Base-by-base conservation (phyloP, 2,797 vertebrate species). In the Nyctibius grandis region DNA sequence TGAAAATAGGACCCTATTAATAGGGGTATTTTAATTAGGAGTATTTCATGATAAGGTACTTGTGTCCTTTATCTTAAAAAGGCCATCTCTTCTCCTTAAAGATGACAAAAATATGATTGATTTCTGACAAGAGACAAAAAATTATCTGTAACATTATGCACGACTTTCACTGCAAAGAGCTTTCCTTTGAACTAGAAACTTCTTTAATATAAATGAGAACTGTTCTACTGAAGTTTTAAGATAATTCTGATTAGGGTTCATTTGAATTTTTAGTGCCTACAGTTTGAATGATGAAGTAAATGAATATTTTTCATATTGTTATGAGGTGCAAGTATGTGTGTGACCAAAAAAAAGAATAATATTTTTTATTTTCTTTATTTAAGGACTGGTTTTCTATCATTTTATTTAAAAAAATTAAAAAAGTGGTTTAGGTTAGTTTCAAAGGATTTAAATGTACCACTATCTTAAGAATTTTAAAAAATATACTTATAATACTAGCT, bases 131-230 rank as follows among this genome's bases (percentile, higher is more conserved):
- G 18, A 68, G 28, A 25, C 21, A 89, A 88, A 48, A 84, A 36
- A 63, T 9, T 5, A 44, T 44, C 60, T 29, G 22, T 53, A 87
- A 34, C 8, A 36, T 88, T 91, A 70, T 56, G 9, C 26, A 67
- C 84, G 31, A 57, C 18, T 94, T 88, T 73, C 22, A 72, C 77
- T 82, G 42, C n/a, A 40, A 76, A 90, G 59, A 74, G 28, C 87
- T 94, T 97, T 88, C 16, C 59, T 87, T 91, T 84, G 87, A 97
- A 95, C 12, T 73, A 45, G 29, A 92, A 95, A 68, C 33, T 80
- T 65, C 40, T 92, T 82, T 65, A 81, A 86, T 60, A 68, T 72
- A 82, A 95, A 94, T 94, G 83, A 95, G 34, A 92, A 72, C 40
- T 45, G 10, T 78, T 75, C 74, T 85, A 70, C 42, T 84, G 38